Percentiles rank a stretch among this genome's conserved stretches.
phyloP scores from a whole-genome alignment of 2,797 vertebrate species.

The Rhincodon typus region DNA sequence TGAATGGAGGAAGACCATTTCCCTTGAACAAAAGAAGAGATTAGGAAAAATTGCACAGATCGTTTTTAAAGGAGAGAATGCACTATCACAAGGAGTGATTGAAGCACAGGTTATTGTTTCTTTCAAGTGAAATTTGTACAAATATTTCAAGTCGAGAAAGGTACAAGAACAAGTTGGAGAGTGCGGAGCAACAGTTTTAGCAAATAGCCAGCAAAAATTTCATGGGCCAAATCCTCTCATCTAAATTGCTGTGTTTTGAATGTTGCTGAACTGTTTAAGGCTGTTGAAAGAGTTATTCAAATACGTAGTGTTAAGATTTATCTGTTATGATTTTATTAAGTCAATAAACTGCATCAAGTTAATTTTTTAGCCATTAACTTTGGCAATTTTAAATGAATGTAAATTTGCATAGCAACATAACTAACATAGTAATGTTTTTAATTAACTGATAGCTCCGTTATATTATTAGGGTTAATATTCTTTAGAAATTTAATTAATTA shows the following conservation, averaged over 20 bases:
- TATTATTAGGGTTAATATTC: slow-evolving; percentile 49
- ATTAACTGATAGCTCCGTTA: neutral
- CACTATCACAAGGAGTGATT: neutral
- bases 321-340: slow-evolving; percentile 4
- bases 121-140: neutral
- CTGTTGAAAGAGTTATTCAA: neutral
- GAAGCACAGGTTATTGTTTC: neutral
- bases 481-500: slow-evolving; percentile 56
- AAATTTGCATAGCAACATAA: neutral
- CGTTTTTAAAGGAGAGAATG: neutral
- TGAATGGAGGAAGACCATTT: neutral
- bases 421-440: neutral
- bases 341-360: neutral
- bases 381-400: neutral
- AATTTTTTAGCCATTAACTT: neutral
- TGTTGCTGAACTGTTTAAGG: neutral
- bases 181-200: neutral
- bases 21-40: neutral
- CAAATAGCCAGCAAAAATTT: neutral
- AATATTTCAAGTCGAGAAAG: neutral
- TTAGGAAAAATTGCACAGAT: neutral
- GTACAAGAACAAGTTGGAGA: neutral
- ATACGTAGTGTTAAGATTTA: neutral
- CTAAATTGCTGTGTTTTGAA: neutral
- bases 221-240: neutral